Base-by-base conservation (phyloP, 2,113 vertebrate species). In the Oenanthe oenanthe region DNA sequence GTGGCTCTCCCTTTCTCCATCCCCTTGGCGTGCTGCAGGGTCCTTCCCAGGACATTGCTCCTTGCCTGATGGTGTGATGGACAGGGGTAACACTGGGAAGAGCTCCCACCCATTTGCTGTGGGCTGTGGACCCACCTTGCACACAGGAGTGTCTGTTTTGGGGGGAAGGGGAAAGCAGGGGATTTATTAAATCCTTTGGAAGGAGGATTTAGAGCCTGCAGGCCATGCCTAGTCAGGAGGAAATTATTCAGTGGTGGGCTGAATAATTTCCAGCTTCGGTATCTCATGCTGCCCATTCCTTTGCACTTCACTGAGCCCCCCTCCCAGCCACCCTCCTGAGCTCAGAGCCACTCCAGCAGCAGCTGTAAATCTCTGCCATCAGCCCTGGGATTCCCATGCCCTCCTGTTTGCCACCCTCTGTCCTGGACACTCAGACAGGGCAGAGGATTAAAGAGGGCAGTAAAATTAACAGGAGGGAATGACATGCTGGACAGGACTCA, bases 241-340 rank as follows among this genome's bases (percentile, higher is more conserved):
- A 79, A 63, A 85, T 75, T 32, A 89, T 83, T 89, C 68, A 57
- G 40, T n/a, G 18, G 36, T 53, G 45, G 58, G n/a, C 50, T 85
- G 70, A 66, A 9, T 66, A 25, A 66, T 66, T 66, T 36, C 32
- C 70, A 87, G 66, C 76, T 78, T 85, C 2, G 2, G 10, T 63
- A 31, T 67, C 65, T 91, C 66, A 8, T 42, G 45, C 53, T 82
- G 66, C 45, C 68, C 16, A 22, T 88, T 94, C 47, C 60, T 85
- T 74, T 74, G 61, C 82, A 76, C 80, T 73, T 91, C 51, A 31
- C 51, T 86, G 76, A 92, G 50, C 53, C 3, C 4, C 34, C 21
- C 20, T 76, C 42, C 38, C 47, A 65, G 62, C 57, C 51, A 45
- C 21, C 17, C 42, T 26, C 56, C 57, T 34, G 38, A 62, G 54